Evolutionary conservation across 2,113 vertebrate species (phyloP).

Genomic region (Pteropus alecto): DNA sequence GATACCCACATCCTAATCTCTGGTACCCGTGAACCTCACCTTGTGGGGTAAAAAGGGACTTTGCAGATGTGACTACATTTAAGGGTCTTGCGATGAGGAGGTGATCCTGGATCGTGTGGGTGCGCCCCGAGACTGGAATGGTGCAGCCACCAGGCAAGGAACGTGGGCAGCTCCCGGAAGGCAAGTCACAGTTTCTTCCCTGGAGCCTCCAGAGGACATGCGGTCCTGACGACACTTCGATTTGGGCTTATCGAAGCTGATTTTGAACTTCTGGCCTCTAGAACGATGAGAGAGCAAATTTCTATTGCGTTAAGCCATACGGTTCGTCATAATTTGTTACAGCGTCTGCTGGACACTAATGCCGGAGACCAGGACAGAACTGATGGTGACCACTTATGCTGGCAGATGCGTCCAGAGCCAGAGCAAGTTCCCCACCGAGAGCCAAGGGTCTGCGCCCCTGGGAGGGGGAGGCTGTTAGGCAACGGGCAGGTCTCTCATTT

Average conservation of each 20-base stretch:
- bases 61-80: not conserved
- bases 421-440: too few relatives aligned
- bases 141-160: not conserved
- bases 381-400: accelerated
- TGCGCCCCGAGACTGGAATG: not conserved
- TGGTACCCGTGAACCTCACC: not conserved
- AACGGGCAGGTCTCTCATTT: not conserved
- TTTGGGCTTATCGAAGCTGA: not conserved
- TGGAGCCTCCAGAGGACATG: accelerated
- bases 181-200: not conserved
- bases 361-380: not conserved
- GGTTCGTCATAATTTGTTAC: not conserved
- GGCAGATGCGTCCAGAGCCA: not conserved
- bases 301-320: not conserved
- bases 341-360: not conserved
- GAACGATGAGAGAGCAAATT: not conserved
- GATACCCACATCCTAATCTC: not conserved
- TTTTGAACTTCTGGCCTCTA: not conserved
- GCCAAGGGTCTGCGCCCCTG: not conserved
- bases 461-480: accelerated
- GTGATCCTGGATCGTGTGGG: not conserved
- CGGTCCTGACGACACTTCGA: not conserved
- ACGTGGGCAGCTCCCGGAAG: too few relatives aligned
- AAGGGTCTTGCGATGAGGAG: not conserved
- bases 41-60: not conserved